These are phyloP conservation scores for Stegana nigrithorax DNA, from an alignment of 2,888 invertebrate species.

Conservation along the genomic window DNA sequence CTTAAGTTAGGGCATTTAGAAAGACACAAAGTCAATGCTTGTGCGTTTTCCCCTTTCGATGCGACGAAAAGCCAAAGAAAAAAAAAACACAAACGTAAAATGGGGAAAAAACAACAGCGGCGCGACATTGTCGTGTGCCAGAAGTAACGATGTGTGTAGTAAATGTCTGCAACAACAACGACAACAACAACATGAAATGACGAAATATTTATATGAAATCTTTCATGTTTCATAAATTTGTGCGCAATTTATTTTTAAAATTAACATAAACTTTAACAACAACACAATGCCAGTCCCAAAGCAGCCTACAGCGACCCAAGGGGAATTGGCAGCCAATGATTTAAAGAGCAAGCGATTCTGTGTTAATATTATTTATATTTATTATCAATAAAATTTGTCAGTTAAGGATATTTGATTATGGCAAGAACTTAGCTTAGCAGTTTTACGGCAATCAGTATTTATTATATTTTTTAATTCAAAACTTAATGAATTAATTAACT, in stretches of 20 bases:
- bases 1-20: no score
- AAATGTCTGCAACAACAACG: not conserved
- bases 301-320: no score
- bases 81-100: not conserved
- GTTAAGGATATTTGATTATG: no score
- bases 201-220: conserved; percentile 61
- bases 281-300: conserved; percentile 21
- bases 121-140: conserved; percentile 12
- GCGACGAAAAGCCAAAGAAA: not conserved
- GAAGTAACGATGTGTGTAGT: not conserved
- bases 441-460: no score
- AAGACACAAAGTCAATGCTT: not conserved
- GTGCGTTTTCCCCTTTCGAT: not conserved
- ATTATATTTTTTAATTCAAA: no score
- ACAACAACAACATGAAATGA: conserved; percentile 33
- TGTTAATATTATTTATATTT: no score
- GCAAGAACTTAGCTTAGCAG: no score
- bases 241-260: conserved; percentile 58
- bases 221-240: conserved; percentile 60
- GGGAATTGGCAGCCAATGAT: no score
- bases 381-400: no score
- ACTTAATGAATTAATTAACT: no score
- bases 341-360: no score
- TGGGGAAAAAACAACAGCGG: no score
- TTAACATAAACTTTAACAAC: conserved; percentile 32